Conservation (phyloP, 2,113 vertebrate genomes). For the Colinus virginianus region DNA sequence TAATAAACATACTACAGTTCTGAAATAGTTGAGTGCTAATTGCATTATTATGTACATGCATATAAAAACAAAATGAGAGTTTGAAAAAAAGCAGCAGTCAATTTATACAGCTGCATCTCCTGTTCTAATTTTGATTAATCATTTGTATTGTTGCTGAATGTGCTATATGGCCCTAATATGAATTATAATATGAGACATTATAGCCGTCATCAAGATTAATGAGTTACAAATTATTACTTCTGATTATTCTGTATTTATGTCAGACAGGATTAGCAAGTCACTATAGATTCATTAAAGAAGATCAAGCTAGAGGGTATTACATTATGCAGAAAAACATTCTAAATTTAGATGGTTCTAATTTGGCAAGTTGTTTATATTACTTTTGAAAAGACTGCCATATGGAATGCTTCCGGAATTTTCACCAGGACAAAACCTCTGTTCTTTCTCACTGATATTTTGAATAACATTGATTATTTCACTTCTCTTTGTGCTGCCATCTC, state of each 20-base stretch:
- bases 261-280: neutral
- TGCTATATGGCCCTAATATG: neutral
- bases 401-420: slow-evolving; percentile 26
- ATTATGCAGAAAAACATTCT: neutral
- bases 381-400: neutral
- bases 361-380: slow-evolving; percentile 13
- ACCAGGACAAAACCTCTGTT: neutral
- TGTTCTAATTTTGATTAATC: slow-evolving; percentile 9
- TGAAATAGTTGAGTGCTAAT: neutral
- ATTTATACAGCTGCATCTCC: slow-evolving; percentile 4
- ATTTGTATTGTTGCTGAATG: neutral
- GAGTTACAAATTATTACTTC: slow-evolving; percentile 34
- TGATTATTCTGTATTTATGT: slow-evolving; percentile 49
- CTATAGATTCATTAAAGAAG: neutral
- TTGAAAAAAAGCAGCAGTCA: neutral
- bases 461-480: slow-evolving; percentile 7
- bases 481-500: neutral
- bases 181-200: neutral
- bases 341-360: neutral
- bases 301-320: neutral
- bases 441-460: neutral
- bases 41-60: neutral
- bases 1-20: neutral
- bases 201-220: slow-evolving; percentile 46
- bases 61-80: neutral